These are phyloP conservation scores for Physella acuta DNA, from an alignment of 1,140 invertebrate species.

Conservation along the genomic window DNA sequence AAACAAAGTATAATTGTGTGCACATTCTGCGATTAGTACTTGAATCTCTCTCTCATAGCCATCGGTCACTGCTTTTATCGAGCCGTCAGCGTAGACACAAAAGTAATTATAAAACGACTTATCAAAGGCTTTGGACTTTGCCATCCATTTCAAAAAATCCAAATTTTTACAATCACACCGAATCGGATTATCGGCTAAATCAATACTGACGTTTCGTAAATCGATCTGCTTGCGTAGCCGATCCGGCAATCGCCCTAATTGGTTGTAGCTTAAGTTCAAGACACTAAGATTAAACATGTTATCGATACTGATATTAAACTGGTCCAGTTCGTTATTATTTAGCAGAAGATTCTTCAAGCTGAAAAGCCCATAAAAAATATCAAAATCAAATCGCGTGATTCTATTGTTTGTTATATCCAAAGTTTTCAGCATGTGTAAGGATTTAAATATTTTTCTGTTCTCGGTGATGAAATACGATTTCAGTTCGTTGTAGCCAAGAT, in stretches of 20 bases:
- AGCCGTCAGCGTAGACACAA: not conserved
- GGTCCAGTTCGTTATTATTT: conserved; percentile 23
- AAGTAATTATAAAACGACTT: not conserved
- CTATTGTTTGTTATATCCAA: conserved; percentile 33
- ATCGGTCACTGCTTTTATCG: not conserved
- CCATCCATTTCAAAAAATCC: conserved; percentile 2
- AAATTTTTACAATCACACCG: not conserved
- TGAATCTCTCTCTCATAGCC: not conserved
- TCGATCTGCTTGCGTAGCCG: not conserved
- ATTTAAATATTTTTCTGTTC: conserved; percentile 9
- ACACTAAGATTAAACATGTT: conserved; percentile 23
- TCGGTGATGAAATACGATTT: not conserved
- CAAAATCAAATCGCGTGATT: conserved; percentile 17
- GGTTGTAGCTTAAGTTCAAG: conserved; percentile 27
- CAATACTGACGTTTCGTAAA: not conserved
- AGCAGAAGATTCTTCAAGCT: conserved; percentile 25
- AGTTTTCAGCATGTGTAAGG: conserved; percentile 12
- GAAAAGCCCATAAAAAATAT: conserved; percentile 20
- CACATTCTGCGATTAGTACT: not conserved
- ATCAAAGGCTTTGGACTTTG: not conserved
- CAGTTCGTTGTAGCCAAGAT: not conserved
- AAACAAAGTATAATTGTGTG: not conserved
- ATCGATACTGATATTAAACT: conserved; percentile 25
- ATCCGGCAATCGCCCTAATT: not conserved
- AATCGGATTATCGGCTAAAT: not conserved